These are phyloP conservation scores for Yoshiicerus persimilis DNA, from an alignment of 1,140 invertebrate genomes.

Conservation along the genomic window DNA sequence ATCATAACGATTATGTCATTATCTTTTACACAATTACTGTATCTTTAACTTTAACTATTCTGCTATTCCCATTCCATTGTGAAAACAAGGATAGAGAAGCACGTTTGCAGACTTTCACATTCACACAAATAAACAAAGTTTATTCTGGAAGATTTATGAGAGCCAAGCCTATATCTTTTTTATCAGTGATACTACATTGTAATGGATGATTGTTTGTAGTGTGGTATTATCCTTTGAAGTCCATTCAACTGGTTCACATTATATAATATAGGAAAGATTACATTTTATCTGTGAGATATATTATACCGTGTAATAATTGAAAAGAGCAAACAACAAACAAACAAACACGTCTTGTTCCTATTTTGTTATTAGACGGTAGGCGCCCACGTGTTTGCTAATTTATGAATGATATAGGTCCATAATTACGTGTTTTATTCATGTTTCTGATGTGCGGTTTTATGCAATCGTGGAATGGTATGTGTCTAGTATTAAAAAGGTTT, in stretches of 20 bases:
- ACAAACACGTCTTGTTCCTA: no score
- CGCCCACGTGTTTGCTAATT: background rate
- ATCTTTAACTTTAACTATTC: no score
- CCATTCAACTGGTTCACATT: background rate
- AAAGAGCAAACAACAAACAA: no score
- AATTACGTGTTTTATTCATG: background rate
- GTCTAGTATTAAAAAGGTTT: background rate
- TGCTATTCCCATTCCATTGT: background rate
- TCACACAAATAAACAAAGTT: background rate
- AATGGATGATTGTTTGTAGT: no score
- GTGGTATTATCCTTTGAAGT: background rate
- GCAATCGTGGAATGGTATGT: background rate
- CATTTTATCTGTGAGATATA: background rate
- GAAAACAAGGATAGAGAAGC: background rate
- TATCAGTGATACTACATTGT: background rate
- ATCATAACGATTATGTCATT: background rate
- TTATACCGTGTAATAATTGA: background rate
- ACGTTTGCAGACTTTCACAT: background rate
- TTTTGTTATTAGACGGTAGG: no score
- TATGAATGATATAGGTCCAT: background rate
- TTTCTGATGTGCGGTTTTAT: background rate
- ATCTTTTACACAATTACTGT: background rate
- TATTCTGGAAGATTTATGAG: background rate
- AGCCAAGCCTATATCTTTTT: background rate
- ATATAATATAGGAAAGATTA: background rate